Percentiles rank a stretch among this genome's conserved stretches.
phyloP scores from a whole-genome alignment of 2,113 vertebrate genomes.

The Aspidoscelis tigris region DNA sequence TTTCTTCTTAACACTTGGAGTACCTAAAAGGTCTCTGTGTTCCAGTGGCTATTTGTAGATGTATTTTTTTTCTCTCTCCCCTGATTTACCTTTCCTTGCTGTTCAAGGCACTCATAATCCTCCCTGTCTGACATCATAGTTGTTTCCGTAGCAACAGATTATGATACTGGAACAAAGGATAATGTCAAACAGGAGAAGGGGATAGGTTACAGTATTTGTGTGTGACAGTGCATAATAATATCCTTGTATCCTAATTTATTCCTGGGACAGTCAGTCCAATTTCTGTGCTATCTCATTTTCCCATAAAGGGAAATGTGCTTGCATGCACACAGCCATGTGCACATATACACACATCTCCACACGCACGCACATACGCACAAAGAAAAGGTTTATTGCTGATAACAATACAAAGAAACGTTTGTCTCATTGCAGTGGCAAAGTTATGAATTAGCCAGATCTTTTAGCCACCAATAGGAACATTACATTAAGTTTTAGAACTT shows the following conservation, averaged over 20 bases:
- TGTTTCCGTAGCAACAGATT: conserved; percentile 75
- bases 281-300: conserved; percentile 57
- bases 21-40: conserved; percentile 54
- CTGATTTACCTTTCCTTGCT: conserved; percentile 66
- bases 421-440: conserved; percentile 5
- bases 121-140: conserved; percentile 70
- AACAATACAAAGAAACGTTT: conserved; percentile 1
- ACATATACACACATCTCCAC: too few species aligned
- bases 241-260: conserved; percentile 56
- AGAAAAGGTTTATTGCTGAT: conserved; percentile 49
- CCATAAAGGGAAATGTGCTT: conserved; percentile 48
- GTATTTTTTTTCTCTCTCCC: conserved; percentile 10
- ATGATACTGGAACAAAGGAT: conserved; percentile 72
- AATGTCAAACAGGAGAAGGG: conserved; percentile 73
- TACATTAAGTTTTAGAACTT: not conserved
- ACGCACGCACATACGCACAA: not conserved
- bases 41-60: conserved; percentile 65
- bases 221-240: conserved; percentile 69
- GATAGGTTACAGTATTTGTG: conserved; percentile 71
- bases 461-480: not conserved
- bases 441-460: not conserved
- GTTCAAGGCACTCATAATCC: conserved; percentile 69
- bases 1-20: conserved; percentile 52
- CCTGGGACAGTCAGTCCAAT: conserved; percentile 54
- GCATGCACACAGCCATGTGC: too few species aligned